These are phyloP conservation scores for Rhadina sibilatrix DNA, from an alignment of 2,113 vertebrate genomes.

Conservation along the genomic window DNA sequence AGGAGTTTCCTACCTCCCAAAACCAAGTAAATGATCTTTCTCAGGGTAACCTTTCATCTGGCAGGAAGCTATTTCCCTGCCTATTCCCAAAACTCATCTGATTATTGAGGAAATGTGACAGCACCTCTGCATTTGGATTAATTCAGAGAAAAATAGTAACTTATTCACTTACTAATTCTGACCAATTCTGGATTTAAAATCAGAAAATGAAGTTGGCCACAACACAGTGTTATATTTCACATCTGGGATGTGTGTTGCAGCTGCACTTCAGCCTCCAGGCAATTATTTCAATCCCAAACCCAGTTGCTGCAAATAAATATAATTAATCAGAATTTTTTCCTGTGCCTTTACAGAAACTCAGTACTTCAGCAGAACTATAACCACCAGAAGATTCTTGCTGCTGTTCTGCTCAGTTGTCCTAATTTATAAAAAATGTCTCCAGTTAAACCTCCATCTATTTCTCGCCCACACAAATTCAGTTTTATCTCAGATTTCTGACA, in stretches of 20 bases:
- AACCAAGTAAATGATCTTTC: neutral
- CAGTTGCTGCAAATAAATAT: constrained; percentile 26
- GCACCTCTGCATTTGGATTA: neutral
- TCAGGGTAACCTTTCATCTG: neutral
- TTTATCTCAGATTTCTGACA: constrained; percentile 34
- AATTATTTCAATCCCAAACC: constrained; percentile 31
- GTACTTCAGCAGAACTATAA: constrained; percentile 5
- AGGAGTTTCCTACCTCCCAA: neutral
- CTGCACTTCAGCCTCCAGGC: constrained; percentile 22
- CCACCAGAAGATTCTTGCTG: neutral
- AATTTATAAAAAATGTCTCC: neutral
- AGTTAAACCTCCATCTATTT: constrained; percentile 3
- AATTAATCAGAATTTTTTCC: constrained; percentile 34
- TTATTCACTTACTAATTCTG: neutral
- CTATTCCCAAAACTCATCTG: neutral
- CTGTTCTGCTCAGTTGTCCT: neutral
- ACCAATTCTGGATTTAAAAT: neutral
- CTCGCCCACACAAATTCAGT: constrained; percentile 21
- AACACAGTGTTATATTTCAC: neutral
- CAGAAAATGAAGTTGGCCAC: neutral
- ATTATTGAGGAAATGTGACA: neutral
- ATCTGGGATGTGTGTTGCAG: constrained; percentile 39
- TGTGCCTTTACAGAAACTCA: neutral
- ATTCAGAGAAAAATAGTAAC: neutral
- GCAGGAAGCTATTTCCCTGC: neutral